Evolutionary conservation across 2,113 vertebrate genomes (phyloP), one percentile per base, ranked within the genome.

Genomic region (Ranitomeya variabilis): DNA sequence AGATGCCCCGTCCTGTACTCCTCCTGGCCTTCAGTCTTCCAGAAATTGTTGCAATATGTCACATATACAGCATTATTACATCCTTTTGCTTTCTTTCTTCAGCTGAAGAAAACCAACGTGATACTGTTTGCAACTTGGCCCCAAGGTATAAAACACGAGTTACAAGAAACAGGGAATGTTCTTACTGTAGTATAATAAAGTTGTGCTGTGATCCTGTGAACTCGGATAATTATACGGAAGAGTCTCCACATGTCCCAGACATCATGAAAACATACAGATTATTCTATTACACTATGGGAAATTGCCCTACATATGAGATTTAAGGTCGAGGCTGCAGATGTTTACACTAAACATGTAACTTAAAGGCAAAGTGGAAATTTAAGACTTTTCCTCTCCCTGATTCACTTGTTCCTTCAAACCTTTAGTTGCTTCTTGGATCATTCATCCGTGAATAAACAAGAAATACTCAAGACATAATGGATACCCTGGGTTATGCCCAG

Each of bases 241-340:
- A 80, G 74, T 90, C 91, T 92, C 88, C 91, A 91, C 45, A 90
- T 91, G 90, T 90, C 90, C 91, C 92, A 93, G 87, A 93, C 90
- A 89, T 83, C 88, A 92, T 92, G 85, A 88, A 82, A 86, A 91
- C 90, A 92, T 81, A 66, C 23, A 91, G 88, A 89, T 90, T 90
- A 84, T 85, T 91, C 90, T 80, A 83, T 82, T 91, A 91, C 91
- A 87, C 11, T 4, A 92, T 89, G 87, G 90, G 80, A 93, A 91
- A 87, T 87, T 90, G 90, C 88, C 91, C 90, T 81, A 86, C 64
- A 91, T 91, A 90, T 89, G 85, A 69, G 90, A 87, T 92, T 93
- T 89, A 91, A 92, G 90, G 91, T 91, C 91, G 90, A 90, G 91
- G 83, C 90, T 93, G 89, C 93, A 94, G 90, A 90, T 93, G 90